phyloP scores from a whole-genome alignment of 2,888 invertebrate genomes.

The Pristionchus entomophagus region DNA sequence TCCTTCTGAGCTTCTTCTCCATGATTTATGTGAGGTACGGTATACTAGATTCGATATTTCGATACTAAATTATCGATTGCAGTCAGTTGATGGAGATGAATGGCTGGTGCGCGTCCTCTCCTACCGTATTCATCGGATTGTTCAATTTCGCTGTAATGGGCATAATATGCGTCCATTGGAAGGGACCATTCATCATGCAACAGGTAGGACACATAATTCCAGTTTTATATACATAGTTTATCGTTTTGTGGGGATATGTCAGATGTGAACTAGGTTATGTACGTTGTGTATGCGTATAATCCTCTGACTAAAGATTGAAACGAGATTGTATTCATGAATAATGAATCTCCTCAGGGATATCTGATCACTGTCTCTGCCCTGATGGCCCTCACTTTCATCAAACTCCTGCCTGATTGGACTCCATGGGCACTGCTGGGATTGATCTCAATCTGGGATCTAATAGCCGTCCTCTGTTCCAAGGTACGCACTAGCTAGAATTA shows the following conservation, averaged over 20 bases:
- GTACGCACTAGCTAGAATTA: too few relatives aligned
- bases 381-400: constrained; percentile 98
- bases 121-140: constrained; percentile 88
- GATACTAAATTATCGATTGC: constrained; percentile 47
- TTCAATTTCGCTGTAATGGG: constrained; percentile 99
- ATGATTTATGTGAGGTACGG: constrained; percentile 94
- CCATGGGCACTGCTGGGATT: constrained; percentile 96
- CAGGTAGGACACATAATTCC: constrained; percentile 72
- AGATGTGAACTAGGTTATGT: too few relatives aligned
- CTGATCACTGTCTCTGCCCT: constrained; percentile 96
- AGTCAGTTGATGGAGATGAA: constrained; percentile 86
- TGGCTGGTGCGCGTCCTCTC: constrained; percentile 95
- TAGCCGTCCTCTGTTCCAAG: constrained; percentile 94
- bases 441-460: constrained; percentile 97
- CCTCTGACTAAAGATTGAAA: too few relatives aligned
- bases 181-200: constrained; percentile 93
- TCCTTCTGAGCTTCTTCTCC: constrained; percentile 95
- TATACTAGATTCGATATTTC: constrained; percentile 43
- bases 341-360: constrained; percentile 82
- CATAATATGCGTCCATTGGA: constrained; percentile 99
- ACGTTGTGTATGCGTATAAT: too few relatives aligned
- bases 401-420: constrained; percentile 99
- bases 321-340: too few relatives aligned
- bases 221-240: too few relatives aligned
- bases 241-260: too few relatives aligned